Base-by-base conservation (phyloP, 2,888 invertebrate genomes). In the Acronicta leporina region DNA sequence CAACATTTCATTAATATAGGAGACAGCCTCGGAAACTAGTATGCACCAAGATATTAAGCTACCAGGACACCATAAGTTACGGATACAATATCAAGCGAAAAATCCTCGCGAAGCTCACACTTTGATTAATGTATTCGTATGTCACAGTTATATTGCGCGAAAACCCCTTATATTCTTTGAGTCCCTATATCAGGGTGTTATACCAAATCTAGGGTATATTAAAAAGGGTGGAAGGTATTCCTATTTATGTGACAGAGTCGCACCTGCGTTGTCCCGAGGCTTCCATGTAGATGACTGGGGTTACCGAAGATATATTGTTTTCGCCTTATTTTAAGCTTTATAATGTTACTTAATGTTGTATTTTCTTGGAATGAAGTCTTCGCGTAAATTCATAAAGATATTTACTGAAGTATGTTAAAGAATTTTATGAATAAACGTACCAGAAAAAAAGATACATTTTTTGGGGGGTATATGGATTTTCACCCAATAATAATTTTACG, bases 181-280 rank as follows among this genome's bases (percentile, higher is more conserved):
- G 72, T 74, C 84, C 87, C 86, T 87, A 87, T 85, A 87, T 77
- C 77, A 87, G 87, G 90, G 90, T 87, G 90, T 91, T 91, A 92
- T 84, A 87, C 89, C 87, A 90, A 92, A 92, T 93, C 92, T 93
- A 91, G 91, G 92, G 93, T 92, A 92, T 92, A 92, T 92, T 92
- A 92, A 92, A 93, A 92, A 91, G 89, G 91, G 89, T 84, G 85
- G 77, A 78, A 76, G 81, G 77, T 68, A 77, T 67, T 77, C 83
- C 83, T 90, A 88, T 91, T 92, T 90, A 89, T 88, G 90, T 83
- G 91, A 87, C 82, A 74, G 68, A 51, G 51, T 67, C 81, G 83
- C 90, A 91, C 90, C 91, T 91, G 91, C 76, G 82, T 59, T 66
- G 71, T 69, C 71, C 82, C 62, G 74, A 77, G 63, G 67, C 73